phyloP scores from a whole-genome alignment of 2,888 invertebrate genomes.

The Endotricha flammealis region DNA sequence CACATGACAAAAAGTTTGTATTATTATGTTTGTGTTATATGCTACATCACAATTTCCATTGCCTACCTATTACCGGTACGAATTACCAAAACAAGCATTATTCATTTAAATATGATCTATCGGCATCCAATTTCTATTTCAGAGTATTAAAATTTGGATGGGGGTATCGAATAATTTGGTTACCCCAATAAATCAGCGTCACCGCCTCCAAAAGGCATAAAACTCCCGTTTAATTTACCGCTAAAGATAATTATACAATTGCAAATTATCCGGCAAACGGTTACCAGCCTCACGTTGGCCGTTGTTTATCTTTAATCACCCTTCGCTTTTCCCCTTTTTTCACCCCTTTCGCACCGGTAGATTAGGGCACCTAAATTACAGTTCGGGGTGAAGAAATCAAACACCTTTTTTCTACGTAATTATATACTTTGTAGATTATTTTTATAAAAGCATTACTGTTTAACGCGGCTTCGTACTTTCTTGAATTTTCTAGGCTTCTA shows the following conservation, averaged over 20 bases:
- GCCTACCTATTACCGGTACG: neutral
- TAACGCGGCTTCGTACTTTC: too few relatives aligned
- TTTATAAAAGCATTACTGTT: too few relatives aligned
- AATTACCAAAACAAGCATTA: constrained; percentile 9
- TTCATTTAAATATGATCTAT: constrained; percentile 6
- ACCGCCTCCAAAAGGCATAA: constrained; percentile 40
- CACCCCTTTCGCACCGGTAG: constrained; percentile 49
- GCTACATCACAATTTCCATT: too few relatives aligned
- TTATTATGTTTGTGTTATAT: too few relatives aligned
- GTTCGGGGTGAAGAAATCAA: constrained; percentile 34
- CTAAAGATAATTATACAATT: constrained; percentile 62
- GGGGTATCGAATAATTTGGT: constrained; percentile 30
- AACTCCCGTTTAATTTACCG: constrained; percentile 54
- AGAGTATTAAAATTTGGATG: constrained; percentile 16
- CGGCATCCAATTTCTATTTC: constrained; percentile 7
- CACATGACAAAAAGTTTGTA: too few relatives aligned
- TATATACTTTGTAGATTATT: too few relatives aligned
- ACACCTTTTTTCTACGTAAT: constrained; percentile 1
- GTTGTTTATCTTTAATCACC: constrained; percentile 76
- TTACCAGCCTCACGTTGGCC: constrained; percentile 45
- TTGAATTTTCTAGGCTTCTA: too few relatives aligned
- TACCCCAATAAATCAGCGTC: constrained; percentile 39
- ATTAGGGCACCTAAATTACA: constrained; percentile 65
- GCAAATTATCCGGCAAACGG: constrained; percentile 57
- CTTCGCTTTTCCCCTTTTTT: constrained; percentile 58